phyloP scores from a whole-genome alignment of 2,888 invertebrate genomes.

The Drosophila limbata region DNA sequence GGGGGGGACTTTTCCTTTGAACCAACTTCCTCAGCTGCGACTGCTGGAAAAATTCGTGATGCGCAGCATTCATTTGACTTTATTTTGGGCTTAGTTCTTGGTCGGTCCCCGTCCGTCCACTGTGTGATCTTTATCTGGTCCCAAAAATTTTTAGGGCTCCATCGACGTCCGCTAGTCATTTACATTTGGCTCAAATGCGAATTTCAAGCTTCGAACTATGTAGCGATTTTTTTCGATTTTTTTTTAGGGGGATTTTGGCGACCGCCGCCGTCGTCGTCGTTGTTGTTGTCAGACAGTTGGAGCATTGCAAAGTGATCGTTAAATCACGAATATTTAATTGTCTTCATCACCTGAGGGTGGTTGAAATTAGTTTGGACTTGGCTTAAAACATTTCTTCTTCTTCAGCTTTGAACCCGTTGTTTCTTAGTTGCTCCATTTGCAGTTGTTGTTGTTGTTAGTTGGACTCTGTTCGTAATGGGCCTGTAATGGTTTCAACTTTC shows the following conservation, averaged over 20 bases:
- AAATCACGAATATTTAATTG: slow-evolving; percentile 86
- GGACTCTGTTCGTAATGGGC: slow-evolving; percentile 50
- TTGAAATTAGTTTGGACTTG: slow-evolving; percentile 81
- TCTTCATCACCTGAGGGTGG: slow-evolving; percentile 85
- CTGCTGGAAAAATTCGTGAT: slow-evolving; percentile 78
- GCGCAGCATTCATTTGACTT: slow-evolving; percentile 63
- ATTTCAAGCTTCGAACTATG: slow-evolving; percentile 39
- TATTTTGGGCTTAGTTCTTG: slow-evolving; percentile 65
- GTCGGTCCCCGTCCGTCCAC: slow-evolving; percentile 53
- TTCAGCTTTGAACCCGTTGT: slow-evolving; percentile 32
- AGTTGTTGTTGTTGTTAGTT: slow-evolving; percentile 29
- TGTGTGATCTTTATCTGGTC: slow-evolving; percentile 74
- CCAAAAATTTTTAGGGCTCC: slow-evolving; percentile 71
- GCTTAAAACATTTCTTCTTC: slow-evolving; percentile 64
- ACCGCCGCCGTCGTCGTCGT: slow-evolving; percentile 36
- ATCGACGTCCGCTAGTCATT: slow-evolving; percentile 69
- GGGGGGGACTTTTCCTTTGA: slow-evolving; percentile 45
- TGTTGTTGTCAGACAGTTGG: slow-evolving; percentile 64
- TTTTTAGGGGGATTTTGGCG: slow-evolving; percentile 29
- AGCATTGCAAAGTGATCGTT: slow-evolving; percentile 84
- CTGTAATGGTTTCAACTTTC: slow-evolving; percentile 71
- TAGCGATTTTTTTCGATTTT: slow-evolving; percentile 20
- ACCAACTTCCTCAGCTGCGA: slow-evolving; percentile 40
- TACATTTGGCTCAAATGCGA: slow-evolving; percentile 73
- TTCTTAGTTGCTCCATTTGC: slow-evolving; percentile 38